A percentile compares a stretch with the other conserved stretches of the same genome.
These are phyloP conservation scores for Euleptes europaea DNA, from an alignment of 2,113 vertebrate genomes.

Conservation along the genomic window DNA sequence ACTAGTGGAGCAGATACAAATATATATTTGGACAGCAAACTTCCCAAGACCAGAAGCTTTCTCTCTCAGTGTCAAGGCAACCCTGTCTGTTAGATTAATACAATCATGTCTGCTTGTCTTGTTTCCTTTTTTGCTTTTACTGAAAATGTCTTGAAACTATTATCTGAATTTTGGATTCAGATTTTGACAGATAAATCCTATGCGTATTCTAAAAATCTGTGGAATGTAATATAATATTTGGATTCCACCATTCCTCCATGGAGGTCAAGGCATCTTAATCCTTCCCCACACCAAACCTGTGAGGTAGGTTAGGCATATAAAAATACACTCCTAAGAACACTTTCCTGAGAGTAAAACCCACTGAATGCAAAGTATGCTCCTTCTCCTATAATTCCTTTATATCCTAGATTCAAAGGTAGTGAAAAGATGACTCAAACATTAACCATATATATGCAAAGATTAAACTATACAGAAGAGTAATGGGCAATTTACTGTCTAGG, in stretches of 20 bases:
- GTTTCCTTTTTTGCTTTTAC: no score
- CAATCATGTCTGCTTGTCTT: background rate
- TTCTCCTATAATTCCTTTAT: no score
- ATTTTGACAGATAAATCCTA: no score
- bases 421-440: no score
- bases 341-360: no score
- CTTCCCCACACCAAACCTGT: background rate
- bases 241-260: background rate
- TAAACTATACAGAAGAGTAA: background rate
- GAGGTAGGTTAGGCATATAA: background rate
- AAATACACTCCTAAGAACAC: no score
- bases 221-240: background rate
- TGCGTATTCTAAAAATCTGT: no score
- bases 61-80: background rate
- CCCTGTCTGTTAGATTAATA: background rate
- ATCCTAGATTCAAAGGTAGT: no score
- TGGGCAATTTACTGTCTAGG: no score
- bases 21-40: background rate
- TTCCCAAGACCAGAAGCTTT: background rate
- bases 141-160: background rate
- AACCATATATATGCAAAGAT: no score
- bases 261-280: no score
- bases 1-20: background rate
- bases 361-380: no score
- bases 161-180: background rate